Evolutionary conservation across 2,113 vertebrate genomes (phyloP), one percentile per base, ranked within the genome.

Genomic region (Alethe castanea): DNA sequence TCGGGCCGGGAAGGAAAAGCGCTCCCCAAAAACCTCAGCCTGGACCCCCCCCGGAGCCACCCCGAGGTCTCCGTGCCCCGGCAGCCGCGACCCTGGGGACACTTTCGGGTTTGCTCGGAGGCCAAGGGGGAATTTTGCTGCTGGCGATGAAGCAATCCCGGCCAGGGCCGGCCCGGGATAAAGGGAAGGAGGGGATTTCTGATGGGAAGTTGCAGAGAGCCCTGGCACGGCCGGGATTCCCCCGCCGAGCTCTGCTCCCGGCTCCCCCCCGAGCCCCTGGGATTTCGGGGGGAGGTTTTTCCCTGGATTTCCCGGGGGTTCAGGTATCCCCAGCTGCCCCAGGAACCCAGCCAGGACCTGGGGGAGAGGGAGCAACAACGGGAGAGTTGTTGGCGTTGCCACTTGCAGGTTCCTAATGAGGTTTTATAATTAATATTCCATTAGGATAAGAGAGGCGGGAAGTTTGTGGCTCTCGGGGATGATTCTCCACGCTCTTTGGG

Each of bases 191-290:
- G 97, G 97, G 95, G 82, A 91, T 94, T 98, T 97, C 92, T 92
- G 67, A 2, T 86, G 97, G 98, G 83, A 98, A 98, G 73, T 97
- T 88, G 90, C 81, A 61, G 95, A 24, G 61, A 90, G 77, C 72
- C 94, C 91, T 56, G 47, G 64, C 11, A 13, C 67, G 24, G 88
- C 54, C 11, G 18, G 50, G 60, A 36, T 74, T 91, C 61, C 67
- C 82, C 77, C 4, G 1, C 13, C 25, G 3, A 10, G 31, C 18
- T 35, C 74, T 1, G 26, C 19, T 23, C 57, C 54, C 25, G 6
- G 38, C 29, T 35, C 69, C 59, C 65, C 38, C 14, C 70, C 19
- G 6, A 74, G 62, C 52, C 54, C 62, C 64, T 7, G 71, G 47
- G 31, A 2, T 31, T 73, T 33, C 0, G 2, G 67, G 77, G 17